Percentiles rank a stretch among this genome's conserved stretches.
These are phyloP conservation scores for Plecotus auritus DNA, from an alignment of 2,113 vertebrate species.

Conservation along the genomic window DNA sequence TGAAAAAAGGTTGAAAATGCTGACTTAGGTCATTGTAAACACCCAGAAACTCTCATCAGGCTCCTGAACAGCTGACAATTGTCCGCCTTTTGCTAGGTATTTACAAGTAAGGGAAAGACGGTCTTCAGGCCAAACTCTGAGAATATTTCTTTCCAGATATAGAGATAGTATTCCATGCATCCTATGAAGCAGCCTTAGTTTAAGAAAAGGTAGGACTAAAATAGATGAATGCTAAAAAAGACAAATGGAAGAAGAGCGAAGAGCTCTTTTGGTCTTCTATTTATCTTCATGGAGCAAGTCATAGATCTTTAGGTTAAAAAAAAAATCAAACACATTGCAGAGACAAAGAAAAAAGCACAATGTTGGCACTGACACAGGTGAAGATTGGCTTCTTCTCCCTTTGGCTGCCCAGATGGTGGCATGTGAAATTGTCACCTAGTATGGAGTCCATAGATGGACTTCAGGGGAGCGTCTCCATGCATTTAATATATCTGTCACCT, in stretches of 20 bases:
- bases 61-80: background rate
- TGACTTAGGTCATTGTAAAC: background rate
- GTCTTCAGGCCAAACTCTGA: background rate
- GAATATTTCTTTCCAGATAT: background rate
- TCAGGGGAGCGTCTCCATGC: conserved; percentile 21
- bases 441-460: conserved; percentile 37
- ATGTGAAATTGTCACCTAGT: background rate
- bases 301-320: background rate
- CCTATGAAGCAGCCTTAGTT: background rate
- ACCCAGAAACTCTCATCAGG: background rate
- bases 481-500: conserved; percentile 83
- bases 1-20: background rate
- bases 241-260: background rate
- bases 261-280: background rate
- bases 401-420: conserved; percentile 22
- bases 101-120: background rate
- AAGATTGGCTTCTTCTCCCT: conserved; percentile 43
- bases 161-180: background rate
- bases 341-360: background rate
- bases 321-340: background rate
- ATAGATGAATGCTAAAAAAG: background rate
- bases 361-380: background rate
- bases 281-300: background rate
- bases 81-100: background rate
- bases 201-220: background rate